Percentiles rank a stretch among this genome's conserved stretches.
phyloP scores from a whole-genome alignment of 2,797 vertebrate species.

The Gadopsis marmoratus region DNA sequence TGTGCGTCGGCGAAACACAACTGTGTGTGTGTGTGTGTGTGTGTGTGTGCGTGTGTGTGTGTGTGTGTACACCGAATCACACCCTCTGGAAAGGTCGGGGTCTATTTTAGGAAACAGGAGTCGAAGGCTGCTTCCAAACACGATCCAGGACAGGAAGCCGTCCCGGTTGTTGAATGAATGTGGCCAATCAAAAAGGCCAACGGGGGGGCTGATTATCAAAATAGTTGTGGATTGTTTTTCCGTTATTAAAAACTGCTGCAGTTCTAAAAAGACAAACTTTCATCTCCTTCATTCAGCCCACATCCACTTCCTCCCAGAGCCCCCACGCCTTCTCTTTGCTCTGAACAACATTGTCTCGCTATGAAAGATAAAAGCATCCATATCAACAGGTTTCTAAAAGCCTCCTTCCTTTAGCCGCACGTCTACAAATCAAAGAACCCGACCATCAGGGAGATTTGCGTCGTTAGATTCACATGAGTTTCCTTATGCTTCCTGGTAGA shows the following conservation, averaged over 20 bases:
- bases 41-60: not conserved
- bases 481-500: not conserved
- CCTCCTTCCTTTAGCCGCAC: not conserved
- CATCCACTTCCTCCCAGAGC: not conserved
- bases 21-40: not conserved
- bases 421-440: not conserved
- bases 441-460: not conserved
- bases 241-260: too few species aligned
- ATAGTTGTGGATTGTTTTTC: too few species aligned
- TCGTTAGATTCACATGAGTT: not conserved
- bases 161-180: too few species aligned
- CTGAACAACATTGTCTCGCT: not conserved
- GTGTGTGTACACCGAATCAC: not conserved
- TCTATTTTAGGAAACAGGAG: conserved; percentile 14
- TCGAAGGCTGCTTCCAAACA: not conserved
- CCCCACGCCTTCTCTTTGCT: not conserved
- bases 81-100: not conserved
- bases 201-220: not conserved
- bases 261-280: not conserved
- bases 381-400: not conserved
- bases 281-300: not conserved
- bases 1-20: not conserved
- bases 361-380: not conserved
- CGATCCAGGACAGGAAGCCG: not conserved
- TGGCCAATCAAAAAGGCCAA: not conserved